Evolutionary conservation across 2,797 vertebrate species (phyloP).

Genomic region (Sorex maritimensis): DNA sequence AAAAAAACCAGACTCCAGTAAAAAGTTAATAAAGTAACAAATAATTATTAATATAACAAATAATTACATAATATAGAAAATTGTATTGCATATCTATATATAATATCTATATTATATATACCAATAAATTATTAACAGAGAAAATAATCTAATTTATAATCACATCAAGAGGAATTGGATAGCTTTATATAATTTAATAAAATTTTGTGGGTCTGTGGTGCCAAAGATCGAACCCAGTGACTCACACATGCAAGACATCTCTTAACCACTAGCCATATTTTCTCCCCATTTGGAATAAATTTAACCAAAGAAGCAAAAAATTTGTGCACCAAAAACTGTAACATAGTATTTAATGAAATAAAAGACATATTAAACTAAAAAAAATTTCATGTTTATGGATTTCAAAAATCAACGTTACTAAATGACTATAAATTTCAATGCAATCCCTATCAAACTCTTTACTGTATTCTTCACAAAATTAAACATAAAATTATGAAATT

Average conservation of each 20-base stretch:
- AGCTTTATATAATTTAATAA: no score
- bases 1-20: neutral
- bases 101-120: neutral
- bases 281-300: neutral
- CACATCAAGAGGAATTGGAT: no score
- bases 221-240: no score
- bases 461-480: no score
- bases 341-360: neutral
- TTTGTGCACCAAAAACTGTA: neutral
- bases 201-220: no score
- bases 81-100: neutral
- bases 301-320: neutral
- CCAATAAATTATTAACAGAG: neutral
- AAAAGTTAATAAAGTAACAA: neutral
- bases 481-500: no score
- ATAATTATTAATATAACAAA: neutral
- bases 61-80: neutral
- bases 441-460: no score
- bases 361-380: neutral
- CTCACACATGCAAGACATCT: no score
- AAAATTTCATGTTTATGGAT: no score
- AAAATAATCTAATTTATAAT: neutral
- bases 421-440: no score
- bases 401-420: no score
- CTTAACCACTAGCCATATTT: no score